Base-by-base conservation (phyloP, 2,888 invertebrate species). In the Drosophila austrosaltans region DNA sequence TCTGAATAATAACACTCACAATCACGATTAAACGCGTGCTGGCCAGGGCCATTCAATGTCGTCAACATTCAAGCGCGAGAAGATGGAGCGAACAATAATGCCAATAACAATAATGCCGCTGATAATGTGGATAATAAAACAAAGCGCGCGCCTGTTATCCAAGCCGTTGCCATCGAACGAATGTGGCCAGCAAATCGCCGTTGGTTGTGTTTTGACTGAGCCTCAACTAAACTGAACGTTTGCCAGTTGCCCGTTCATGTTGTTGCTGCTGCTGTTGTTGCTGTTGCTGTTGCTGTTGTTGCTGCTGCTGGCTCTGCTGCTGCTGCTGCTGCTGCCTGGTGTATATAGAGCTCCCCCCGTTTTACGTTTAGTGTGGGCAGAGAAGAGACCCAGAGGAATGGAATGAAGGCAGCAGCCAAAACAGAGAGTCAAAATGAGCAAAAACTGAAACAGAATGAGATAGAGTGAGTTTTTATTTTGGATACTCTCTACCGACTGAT, bases 151-250 rank as follows among this genome's bases (percentile, higher is more conserved):
- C 91, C 93, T 92, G 91, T 89, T 85, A 91, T 91, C 92, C 91
- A 91, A 92, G 91, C 92, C 92, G 93, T 91, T 92, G 92, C 91
- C 91, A 90, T 92, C 91, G 91, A 92, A 91, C 92, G 92, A 92
- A 92, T 92, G 92, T 20, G 89, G 90, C 91, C 91, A 91, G 90
- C 89, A 91, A 91, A 91, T 91, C 90, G 91, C 91, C 90, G 91
- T 91, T 89, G 91, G 91, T 91, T 91, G 91, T 92, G 90, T 92
- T 92, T 91, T 92, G 92, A 91, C 91, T 92, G 89, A 85, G 81
- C 82, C 79, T 78, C 76, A 70, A 80, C 79, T 75, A 68, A 79
- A 82, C 81, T 76, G 75, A 82, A 62, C 79, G 44, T 16, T 66
- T 66, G 48, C 61, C 77, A 66, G 78, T 66, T 80, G 72, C 67